Evolutionary conservation across 2,113 vertebrate species (phyloP).

Genomic region (Oryzias melastigma): DNA sequence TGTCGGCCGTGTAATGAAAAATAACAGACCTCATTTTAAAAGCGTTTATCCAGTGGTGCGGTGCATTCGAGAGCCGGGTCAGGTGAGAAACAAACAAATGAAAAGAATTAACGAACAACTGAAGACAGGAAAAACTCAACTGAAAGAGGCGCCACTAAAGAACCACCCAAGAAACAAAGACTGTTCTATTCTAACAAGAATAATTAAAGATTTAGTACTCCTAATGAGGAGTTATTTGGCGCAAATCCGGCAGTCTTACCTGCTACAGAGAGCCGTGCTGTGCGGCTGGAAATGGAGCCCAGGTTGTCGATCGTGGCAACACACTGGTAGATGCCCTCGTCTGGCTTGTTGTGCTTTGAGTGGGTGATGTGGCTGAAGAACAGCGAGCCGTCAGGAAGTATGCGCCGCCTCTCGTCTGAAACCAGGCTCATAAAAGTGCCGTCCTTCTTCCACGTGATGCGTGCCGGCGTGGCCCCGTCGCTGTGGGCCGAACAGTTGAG

Average conservation of each 20-base stretch:
- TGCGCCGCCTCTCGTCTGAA: slow-evolving; percentile 87
- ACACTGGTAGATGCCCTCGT: slow-evolving; percentile 95
- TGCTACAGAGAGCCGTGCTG: slow-evolving; percentile 88
- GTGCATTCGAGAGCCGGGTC: slow-evolving; percentile 5
- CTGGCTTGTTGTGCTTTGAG: slow-evolving; percentile 97
- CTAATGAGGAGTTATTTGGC: too few species aligned
- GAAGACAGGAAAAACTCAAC: slow-evolving; percentile 27
- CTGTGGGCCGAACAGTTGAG: slow-evolving; percentile 92
- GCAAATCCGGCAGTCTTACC: slow-evolving; percentile 67
- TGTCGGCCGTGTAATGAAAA: slow-evolving; percentile 32
- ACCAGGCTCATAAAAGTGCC: slow-evolving; percentile 89
- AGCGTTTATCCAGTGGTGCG: slow-evolving; percentile 43
- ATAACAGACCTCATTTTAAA: slow-evolving; percentile 25
- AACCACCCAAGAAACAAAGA: neutral
- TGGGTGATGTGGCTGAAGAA: slow-evolving; percentile 88
- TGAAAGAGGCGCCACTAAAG: neutral
- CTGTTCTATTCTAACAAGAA: too few species aligned
- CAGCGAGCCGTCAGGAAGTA: slow-evolving; percentile 89
- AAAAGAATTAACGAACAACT: slow-evolving; percentile 6
- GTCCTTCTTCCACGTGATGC: slow-evolving; percentile 95
- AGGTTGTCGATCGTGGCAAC: slow-evolving; percentile 92
- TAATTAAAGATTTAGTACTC: too few species aligned
- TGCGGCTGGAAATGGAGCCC: slow-evolving; percentile 92
- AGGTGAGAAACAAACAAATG: slow-evolving; percentile 9
- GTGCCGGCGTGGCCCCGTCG: slow-evolving; percentile 71